Percentiles rank a stretch among this genome's conserved stretches.
Evolutionary conservation across 2,888 invertebrate genomes (phyloP).

Genomic region (Mimumesa dahlbomi): DNA sequence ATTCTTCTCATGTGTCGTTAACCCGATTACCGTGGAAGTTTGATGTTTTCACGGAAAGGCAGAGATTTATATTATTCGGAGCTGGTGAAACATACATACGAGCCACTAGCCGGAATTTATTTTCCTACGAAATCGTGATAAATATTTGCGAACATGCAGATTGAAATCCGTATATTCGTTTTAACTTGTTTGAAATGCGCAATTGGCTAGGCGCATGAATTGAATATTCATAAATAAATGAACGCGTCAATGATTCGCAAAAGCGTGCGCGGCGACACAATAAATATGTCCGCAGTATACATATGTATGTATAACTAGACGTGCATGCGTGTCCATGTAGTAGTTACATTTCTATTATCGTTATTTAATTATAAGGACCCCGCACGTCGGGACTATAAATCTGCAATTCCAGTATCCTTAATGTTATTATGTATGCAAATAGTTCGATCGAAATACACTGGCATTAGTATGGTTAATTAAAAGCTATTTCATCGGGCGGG

Average conservation of each 20-base stretch:
- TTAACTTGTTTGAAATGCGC: background rate
- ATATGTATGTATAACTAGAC: too few species aligned
- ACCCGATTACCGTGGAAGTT: constrained; percentile 22
- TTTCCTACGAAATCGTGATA: constrained; percentile 24
- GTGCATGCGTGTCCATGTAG: background rate
- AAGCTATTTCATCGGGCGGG: background rate
- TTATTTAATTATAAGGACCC: constrained; percentile 31
- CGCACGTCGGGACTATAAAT: background rate
- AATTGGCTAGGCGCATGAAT: background rate
- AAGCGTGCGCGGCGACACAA: background rate
- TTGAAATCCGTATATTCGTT: constrained; percentile 25
- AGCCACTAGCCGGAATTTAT: constrained; percentile 28
- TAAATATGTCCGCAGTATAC: background rate
- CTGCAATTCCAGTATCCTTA: background rate
- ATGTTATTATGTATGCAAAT: background rate
- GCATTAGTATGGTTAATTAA: background rate
- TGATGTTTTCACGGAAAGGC: constrained; percentile 7
- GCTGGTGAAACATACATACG: constrained; percentile 5
- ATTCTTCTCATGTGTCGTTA: constrained; percentile 35
- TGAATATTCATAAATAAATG: constrained; percentile 46
- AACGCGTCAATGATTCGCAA: constrained; percentile 18
- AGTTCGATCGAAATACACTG: background rate
- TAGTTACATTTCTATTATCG: constrained; percentile 11
- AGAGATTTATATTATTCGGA: constrained; percentile 14
- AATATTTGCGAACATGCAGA: constrained; percentile 29